A percentile compares a stretch with the other conserved stretches of the same genome.
Conservation (phyloP, 2,113 vertebrate genomes). For the Motacilla tschutschensis region DNA sequence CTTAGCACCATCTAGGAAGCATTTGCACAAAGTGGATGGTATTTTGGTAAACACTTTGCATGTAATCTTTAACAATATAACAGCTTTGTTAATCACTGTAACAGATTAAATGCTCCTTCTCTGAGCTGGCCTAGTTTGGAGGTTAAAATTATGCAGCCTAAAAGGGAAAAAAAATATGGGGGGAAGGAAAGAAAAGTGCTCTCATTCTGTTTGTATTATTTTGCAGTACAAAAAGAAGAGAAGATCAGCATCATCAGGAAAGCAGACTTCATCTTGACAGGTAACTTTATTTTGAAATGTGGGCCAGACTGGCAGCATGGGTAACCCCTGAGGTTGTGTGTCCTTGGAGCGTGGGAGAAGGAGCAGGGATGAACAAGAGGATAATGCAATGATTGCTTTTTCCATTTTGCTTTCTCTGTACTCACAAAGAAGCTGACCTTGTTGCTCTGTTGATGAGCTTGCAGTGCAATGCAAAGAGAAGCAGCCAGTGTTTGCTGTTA, state of each 20-base stretch:
- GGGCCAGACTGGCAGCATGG: neutral
- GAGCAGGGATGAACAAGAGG: neutral
- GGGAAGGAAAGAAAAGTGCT: neutral
- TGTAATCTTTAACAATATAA: slow-evolving; percentile 21
- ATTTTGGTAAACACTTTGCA: slow-evolving; percentile 43
- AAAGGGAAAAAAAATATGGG: neutral
- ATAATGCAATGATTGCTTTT: neutral
- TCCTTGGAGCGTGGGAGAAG: neutral
- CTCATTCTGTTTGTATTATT: slow-evolving; percentile 20
- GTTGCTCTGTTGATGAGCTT: neutral
- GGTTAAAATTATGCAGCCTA: slow-evolving; percentile 27
- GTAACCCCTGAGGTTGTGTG: neutral
- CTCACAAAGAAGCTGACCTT: neutral
- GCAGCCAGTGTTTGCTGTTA: neutral
- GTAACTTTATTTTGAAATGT: slow-evolving; percentile 11
- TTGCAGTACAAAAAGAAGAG: slow-evolving; percentile 7
- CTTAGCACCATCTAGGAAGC: slow-evolving; percentile 14
- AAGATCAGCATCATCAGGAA: slow-evolving; percentile 11
- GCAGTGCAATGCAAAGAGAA: neutral
- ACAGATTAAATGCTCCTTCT: slow-evolving; percentile 39
- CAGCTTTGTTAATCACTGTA: slow-evolving; percentile 49
- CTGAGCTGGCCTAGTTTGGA: slow-evolving; percentile 55
- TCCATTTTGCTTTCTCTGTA: neutral
- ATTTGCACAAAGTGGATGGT: neutral
- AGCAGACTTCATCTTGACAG: slow-evolving; percentile 4